Evolutionary conservation across 1,140 invertebrate species (phyloP).

Genomic region (Zaprionus nigranus): DNA sequence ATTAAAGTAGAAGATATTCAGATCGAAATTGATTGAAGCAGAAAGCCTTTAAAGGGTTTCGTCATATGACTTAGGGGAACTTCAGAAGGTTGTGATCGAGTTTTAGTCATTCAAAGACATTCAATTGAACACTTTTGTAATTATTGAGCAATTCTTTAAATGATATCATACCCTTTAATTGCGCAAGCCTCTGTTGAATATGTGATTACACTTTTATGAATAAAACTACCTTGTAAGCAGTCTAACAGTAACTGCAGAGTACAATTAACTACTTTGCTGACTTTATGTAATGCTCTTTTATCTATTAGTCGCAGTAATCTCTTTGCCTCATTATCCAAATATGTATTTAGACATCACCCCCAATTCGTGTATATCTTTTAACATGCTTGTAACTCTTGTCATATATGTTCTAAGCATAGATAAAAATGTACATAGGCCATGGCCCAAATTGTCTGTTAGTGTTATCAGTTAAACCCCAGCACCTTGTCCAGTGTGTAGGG

Average conservation of each 20-base stretch:
- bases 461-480: slow-evolving; percentile 52
- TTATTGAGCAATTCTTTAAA: slow-evolving; percentile 36
- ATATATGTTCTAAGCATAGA: slow-evolving; percentile 69
- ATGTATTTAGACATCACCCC: slow-evolving; percentile 40
- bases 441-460: slow-evolving; percentile 57
- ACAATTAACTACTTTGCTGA: slow-evolving; percentile 3
- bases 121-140: neutral
- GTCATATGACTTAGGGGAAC: neutral
- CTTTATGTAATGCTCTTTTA: neutral
- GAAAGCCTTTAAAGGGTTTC: slow-evolving; percentile 19
- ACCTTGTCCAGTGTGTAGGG: slow-evolving; percentile 27
- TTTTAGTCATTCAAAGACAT: neutral
- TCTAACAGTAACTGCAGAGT: neutral
- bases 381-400: slow-evolving; percentile 47
- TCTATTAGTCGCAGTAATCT: neutral
- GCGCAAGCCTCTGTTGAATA: neutral
- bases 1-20: neutral
- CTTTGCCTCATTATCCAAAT: slow-evolving; percentile 19
- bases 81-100: neutral
- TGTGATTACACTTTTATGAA: neutral
- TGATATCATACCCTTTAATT: slow-evolving; percentile 42
- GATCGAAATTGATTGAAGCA: too few species aligned
- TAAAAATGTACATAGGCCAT: slow-evolving; percentile 57
- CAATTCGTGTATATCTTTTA: neutral
- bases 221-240: neutral